phyloP scores from a whole-genome alignment of 2,113 vertebrate genomes.

The Menidia beryllina region DNA sequence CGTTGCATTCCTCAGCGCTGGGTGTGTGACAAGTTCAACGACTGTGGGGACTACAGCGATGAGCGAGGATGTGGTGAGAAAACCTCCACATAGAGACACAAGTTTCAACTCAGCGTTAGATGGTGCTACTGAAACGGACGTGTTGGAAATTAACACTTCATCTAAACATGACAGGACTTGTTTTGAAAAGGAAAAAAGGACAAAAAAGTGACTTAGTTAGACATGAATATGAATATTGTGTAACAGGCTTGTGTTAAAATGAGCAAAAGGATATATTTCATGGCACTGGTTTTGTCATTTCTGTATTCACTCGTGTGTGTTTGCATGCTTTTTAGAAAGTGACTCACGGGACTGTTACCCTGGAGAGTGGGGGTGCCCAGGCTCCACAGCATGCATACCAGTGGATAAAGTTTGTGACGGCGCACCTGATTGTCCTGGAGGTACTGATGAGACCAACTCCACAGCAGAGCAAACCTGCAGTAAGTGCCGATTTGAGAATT shows the following conservation, averaged over 20 bases:
- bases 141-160: no score
- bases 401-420: conserved; percentile 76
- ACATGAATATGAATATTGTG: not conserved
- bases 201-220: not conserved
- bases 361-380: conserved; percentile 81
- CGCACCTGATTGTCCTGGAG: conserved; percentile 75
- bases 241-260: not conserved
- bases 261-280: not conserved
- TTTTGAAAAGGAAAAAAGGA: not conserved
- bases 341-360: conserved; percentile 78
- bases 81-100: not conserved
- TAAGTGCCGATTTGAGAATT: conserved; percentile 32
- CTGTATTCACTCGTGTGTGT: not conserved
- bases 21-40: conserved; percentile 81
- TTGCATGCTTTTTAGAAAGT: conserved; percentile 64
- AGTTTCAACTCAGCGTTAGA: no score
- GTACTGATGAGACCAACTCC: conserved; percentile 78
- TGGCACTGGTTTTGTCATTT: not conserved
- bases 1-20: conserved; percentile 79
- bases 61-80: conserved; percentile 82
- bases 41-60: conserved; percentile 82
- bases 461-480: conserved; percentile 74
- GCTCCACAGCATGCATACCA: conserved; percentile 71
- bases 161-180: not conserved
- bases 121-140: not conserved